A percentile compares a stretch with the other conserved stretches of the same genome.
phyloP scores from a whole-genome alignment of 2,113 vertebrate genomes.

The Furnarius figulus region DNA sequence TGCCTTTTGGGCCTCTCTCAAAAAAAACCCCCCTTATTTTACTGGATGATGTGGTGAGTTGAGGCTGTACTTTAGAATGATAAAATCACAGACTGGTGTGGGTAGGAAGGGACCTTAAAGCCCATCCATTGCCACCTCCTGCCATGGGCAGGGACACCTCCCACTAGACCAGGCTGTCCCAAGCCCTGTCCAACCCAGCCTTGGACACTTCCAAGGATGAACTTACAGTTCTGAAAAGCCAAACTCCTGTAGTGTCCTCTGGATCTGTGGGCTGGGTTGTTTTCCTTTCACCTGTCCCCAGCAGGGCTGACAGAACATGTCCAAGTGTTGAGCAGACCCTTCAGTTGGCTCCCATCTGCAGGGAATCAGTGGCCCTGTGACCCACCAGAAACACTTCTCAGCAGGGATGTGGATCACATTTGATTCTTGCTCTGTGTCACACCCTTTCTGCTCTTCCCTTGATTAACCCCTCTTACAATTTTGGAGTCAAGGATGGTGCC shows the following conservation, averaged over 20 bases:
- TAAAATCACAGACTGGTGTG: neutral
- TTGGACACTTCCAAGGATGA: neutral
- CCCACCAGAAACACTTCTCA: neutral
- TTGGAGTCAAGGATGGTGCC: neutral
- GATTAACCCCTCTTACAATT: neutral
- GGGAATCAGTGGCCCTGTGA: neutral
- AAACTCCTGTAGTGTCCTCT: neutral
- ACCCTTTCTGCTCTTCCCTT: neutral
- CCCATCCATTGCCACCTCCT: neutral
- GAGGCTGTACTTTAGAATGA: neutral
- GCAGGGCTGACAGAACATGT: neutral
- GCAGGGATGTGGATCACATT: neutral
- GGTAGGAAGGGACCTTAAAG: neutral
- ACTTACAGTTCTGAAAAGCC: neutral
- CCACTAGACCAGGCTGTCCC: neutral
- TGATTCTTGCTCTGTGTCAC: neutral
- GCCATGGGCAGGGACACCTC: neutral
- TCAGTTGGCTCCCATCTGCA: neutral
- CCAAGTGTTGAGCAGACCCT: neutral
- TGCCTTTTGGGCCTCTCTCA: neutral
- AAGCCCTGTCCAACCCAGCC: neutral
- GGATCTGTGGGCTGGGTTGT: neutral
- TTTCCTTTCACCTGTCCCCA: neutral
- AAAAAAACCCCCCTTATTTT: neutral
- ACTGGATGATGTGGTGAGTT: neutral